phyloP scores from a whole-genome alignment of 2,113 vertebrate genomes.

The Pipa parva region DNA sequence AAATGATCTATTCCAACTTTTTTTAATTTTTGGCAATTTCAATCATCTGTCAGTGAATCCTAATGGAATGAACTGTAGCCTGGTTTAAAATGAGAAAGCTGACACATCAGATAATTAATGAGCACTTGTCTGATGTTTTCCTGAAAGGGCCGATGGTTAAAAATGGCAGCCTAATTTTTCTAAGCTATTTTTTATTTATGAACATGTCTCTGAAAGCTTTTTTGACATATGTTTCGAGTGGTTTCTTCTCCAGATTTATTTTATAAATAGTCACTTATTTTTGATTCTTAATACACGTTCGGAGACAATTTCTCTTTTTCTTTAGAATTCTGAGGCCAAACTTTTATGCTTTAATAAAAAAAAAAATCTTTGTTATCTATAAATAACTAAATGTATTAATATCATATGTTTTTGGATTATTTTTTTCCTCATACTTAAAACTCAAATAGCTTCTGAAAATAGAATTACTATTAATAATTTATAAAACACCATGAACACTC shows the following conservation, averaged over 20 bases:
- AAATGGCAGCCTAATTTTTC: constrained; percentile 22
- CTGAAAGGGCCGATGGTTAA: constrained; percentile 29
- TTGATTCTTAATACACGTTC: neutral
- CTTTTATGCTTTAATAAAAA: no score
- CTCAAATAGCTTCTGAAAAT: no score
- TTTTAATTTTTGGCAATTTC: constrained; percentile 9
- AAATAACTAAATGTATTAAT: no score
- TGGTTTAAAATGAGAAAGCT: constrained; percentile 23
- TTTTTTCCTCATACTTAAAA: no score
- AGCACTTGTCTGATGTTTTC: constrained; percentile 31
- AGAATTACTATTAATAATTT: no score
- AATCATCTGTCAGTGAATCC: constrained; percentile 33
- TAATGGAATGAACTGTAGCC: constrained; percentile 32
- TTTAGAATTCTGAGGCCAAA: no score
- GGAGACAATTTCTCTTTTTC: neutral
- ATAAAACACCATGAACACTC: no score
- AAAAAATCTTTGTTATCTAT: no score
- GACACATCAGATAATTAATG: constrained; percentile 29
- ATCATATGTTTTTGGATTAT: no score
- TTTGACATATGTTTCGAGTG: constrained; percentile 11
- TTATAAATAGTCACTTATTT: constrained; percentile 15
- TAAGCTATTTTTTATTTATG: constrained; percentile 26
- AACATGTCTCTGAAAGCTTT: constrained; percentile 4
- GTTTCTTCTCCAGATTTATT: neutral
- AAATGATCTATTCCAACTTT: neutral